phyloP scores from a whole-genome alignment of 2,113 vertebrate genomes.

The Podarcis raffonei region DNA sequence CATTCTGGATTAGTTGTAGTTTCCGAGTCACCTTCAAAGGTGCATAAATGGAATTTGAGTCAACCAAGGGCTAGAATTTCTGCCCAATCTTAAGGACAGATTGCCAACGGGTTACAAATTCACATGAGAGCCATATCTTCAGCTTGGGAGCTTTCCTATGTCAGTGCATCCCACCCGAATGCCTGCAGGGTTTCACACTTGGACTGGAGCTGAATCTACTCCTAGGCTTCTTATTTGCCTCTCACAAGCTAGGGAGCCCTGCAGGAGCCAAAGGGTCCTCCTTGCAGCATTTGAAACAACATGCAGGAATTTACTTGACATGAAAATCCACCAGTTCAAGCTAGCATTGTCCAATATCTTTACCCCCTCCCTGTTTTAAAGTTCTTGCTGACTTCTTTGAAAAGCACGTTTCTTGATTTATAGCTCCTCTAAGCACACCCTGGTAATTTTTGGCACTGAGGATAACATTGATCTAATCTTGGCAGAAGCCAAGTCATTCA shows the following conservation, averaged over 20 bases:
- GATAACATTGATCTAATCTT: constrained; percentile 49
- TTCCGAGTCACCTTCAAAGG: too few species aligned
- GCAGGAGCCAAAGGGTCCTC: not conserved
- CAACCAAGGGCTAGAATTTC: not conserved
- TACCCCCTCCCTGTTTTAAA: not conserved
- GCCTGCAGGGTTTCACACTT: not conserved
- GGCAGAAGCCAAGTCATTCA: constrained; percentile 13
- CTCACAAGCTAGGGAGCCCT: not conserved
- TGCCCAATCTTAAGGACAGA: not conserved
- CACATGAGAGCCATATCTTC: not conserved
- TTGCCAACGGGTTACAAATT: not conserved
- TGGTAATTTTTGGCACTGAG: constrained; percentile 10
- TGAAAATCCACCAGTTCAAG: constrained; percentile 1
- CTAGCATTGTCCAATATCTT: not conserved
- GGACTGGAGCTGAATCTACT: not conserved
- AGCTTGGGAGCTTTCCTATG: not conserved
- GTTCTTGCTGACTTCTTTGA: constrained; percentile 3
- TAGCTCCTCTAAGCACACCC: constrained; percentile 17
- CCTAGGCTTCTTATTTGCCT: not conserved
- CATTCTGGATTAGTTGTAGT: too few species aligned
- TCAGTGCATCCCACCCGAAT: not conserved
- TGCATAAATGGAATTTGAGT: not conserved
- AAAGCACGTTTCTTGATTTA: constrained; percentile 40
- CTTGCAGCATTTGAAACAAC: not conserved
- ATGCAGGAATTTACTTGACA: constrained; percentile 13